Base-by-base conservation (phyloP, 30 jellyfish, hydroid and myxozoan genomes). In the Cassiopea andromeda region DNA sequence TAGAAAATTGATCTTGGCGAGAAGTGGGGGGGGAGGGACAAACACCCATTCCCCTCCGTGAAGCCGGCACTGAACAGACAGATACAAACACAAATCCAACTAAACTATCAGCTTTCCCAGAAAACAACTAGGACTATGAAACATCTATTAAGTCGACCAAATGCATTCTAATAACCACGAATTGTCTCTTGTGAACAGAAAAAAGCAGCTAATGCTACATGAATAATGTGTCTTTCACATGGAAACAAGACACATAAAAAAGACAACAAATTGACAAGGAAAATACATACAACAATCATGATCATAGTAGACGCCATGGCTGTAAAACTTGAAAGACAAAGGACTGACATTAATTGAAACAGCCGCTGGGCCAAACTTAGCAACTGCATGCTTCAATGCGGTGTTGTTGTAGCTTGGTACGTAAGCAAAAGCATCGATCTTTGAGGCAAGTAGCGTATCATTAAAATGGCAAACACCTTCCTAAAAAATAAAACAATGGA, bases 321-420 rank as follows among this genome's bases (percentile, higher is more conserved):
- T 92, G 90, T 96, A 96, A 77, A 96, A 96, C 60, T 96, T 88
- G 93, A 96, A 96, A 17, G 99, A 96, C 82, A 96, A 48, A n/a
- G 99, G 99, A 50, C 91, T 74, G 69, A 94, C 93, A 70, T 96
- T 96, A 81, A 96, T 89, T 3, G 99, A 96, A 3, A 96, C 97
- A 15, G 99, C 99, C 10, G 95, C 99, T 14, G 99, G 99, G 7
- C 99, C 99, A 73, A 87, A 83, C 64, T 91, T 92, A 2, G 99
- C 97, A 46, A 96, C 91, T 6, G 97, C 98, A 49, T 74, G 84
- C 57, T 96, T 96, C 73, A 96, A 75, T 13, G 99, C 99, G 12
- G 98, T 88, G 85, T 82, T 82, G 83, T 96, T 96, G 91, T 72
- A 96, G 57, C 96, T 87, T 64, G 93, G 99, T 15, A 96, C 95